phyloP scores from a whole-genome alignment of 2,113 vertebrate species.

The Bos taurus region DNA sequence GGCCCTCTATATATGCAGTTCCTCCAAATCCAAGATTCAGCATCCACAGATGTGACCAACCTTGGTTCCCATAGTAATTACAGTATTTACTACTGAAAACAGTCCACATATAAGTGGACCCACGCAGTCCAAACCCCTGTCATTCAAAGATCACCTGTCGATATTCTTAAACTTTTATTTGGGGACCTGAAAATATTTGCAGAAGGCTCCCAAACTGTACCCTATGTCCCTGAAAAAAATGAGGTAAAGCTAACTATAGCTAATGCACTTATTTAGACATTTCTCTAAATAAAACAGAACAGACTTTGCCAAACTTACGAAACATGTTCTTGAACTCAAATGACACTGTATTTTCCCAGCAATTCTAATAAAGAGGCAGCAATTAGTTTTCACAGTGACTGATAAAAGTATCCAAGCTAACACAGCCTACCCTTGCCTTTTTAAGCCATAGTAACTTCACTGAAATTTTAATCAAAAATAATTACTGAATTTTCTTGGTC shows the following conservation, averaged over 20 bases:
- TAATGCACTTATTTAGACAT: neutral
- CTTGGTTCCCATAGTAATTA: neutral
- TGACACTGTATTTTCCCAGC: neutral
- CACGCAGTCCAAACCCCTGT: neutral
- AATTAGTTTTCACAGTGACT: neutral
- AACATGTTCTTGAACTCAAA: conserved; percentile 13
- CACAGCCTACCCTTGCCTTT: neutral
- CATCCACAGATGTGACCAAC: neutral
- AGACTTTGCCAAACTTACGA: neutral
- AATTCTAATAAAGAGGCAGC: conserved; percentile 4
- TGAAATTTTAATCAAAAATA: neutral
- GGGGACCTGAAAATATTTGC: neutral
- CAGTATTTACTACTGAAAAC: neutral
- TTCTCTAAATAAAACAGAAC: conserved; percentile 10
- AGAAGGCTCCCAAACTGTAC: neutral
- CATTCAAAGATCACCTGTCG: neutral
- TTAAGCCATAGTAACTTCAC: neutral
- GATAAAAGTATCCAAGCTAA: neutral
- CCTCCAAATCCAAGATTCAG: neutral
- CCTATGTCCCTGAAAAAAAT: neutral
- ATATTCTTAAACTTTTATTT: neutral
- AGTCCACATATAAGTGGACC: neutral
- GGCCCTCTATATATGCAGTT: neutral
- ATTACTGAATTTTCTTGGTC: neutral
- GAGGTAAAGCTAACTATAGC: neutral